Evolutionary conservation across 2,888 invertebrate genomes (phyloP).

Genomic region (Agapetus fuscipes): DNA sequence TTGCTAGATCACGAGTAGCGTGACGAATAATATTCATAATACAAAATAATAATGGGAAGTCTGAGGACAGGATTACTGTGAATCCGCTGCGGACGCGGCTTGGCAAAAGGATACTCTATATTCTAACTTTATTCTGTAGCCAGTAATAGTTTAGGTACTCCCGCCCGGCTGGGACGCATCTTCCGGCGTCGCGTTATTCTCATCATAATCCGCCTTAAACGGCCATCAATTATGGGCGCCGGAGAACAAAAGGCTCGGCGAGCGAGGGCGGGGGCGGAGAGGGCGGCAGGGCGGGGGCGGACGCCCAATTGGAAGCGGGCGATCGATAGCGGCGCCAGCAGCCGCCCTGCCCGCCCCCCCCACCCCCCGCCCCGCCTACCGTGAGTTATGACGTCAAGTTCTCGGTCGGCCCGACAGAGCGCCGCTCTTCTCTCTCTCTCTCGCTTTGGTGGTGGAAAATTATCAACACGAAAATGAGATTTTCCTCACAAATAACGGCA

Average conservation of each 20-base stretch:
- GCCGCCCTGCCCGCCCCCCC: conserved; percentile 24
- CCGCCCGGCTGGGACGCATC: no score
- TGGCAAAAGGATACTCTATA: no score
- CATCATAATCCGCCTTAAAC: conserved; percentile 16
- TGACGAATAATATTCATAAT: no score
- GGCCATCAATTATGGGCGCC: conserved; percentile 17
- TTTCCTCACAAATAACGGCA: not conserved
- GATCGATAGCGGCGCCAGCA: conserved; percentile 15
- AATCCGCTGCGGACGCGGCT: no score
- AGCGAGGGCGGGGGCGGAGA: conserved; percentile 31
- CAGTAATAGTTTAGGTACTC: no score
- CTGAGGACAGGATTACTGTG: no score
- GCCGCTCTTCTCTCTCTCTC: not conserved
- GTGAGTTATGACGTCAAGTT: conserved; percentile 21
- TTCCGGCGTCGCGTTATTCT: not conserved
- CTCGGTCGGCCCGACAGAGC: conserved; percentile 6
- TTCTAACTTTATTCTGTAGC: no score
- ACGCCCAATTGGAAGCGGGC: conserved; percentile 22
- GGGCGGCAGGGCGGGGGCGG: conserved; percentile 40
- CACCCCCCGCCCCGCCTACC: conserved; percentile 38
- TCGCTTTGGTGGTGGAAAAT: not conserved
- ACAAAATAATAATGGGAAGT: no score
- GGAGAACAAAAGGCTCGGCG: conserved; percentile 1
- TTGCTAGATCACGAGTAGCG: no score
- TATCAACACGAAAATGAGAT: not conserved